These are phyloP conservation scores for Gerris buenoi DNA, from an alignment of 1,140 invertebrate species.

Conservation along the genomic window DNA sequence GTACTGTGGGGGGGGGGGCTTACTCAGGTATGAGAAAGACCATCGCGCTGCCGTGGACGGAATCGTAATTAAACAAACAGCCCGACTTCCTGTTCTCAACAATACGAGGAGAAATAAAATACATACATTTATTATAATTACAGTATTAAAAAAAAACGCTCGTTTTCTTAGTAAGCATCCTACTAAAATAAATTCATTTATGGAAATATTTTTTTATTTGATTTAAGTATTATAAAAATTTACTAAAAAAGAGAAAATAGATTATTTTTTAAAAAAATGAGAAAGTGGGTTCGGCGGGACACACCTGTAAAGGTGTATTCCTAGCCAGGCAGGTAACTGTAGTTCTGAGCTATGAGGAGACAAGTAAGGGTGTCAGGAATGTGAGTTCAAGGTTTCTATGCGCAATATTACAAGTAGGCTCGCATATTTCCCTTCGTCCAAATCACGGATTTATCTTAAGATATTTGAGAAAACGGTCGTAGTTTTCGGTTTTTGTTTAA, in stretches of 20 bases:
- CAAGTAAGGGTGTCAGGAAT: background rate
- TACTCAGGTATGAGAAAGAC: too few species aligned
- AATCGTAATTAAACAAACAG: background rate
- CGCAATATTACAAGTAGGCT: background rate
- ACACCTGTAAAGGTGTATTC: background rate
- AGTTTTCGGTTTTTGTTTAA: too few species aligned
- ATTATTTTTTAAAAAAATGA: background rate
- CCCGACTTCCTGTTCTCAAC: too few species aligned
- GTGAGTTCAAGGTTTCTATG: background rate
- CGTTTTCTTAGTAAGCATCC: too few species aligned
- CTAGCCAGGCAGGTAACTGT: background rate
- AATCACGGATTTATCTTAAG: conserved; percentile 1
- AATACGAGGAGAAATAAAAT: too few species aligned
- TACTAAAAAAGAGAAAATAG: too few species aligned
- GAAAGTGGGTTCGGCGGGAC: background rate
- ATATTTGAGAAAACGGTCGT: too few species aligned
- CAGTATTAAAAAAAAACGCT: too few species aligned
- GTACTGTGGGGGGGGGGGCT: background rate
- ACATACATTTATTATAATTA: too few species aligned
- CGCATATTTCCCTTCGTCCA: background rate
- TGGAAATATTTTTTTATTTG: too few species aligned
- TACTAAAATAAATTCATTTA: too few species aligned
- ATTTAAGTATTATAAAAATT: too few species aligned
- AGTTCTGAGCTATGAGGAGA: background rate
- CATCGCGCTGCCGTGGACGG: background rate